Evolutionary conservation across 2,113 vertebrate genomes (phyloP).

Genomic region (Odocoileus virginianus): DNA sequence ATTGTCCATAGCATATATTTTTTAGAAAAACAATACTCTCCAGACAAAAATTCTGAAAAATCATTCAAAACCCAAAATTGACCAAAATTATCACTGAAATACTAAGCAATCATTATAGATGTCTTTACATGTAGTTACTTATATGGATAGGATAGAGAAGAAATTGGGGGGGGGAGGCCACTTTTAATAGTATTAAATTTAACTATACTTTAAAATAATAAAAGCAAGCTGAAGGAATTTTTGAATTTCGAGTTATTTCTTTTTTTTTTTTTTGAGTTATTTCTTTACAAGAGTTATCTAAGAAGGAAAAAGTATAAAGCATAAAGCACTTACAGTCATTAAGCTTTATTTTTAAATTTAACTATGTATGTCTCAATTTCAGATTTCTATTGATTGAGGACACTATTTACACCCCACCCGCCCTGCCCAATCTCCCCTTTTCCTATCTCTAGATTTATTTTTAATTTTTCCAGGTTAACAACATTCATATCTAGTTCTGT

Average conservation of each 20-base stretch:
- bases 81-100: not conserved
- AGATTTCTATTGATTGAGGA: not conserved
- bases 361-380: not conserved
- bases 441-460: not conserved
- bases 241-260: not conserved
- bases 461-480: not conserved
- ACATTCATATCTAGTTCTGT: not conserved
- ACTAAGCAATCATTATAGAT: not conserved
- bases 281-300: not conserved
- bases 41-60: not conserved
- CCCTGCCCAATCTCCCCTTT: not conserved
- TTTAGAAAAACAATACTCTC: not conserved
- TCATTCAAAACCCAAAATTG: not conserved
- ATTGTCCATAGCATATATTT: not conserved
- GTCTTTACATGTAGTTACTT: not conserved
- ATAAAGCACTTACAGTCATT: not conserved
- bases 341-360: not conserved
- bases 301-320: not conserved
- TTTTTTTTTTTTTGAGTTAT: not conserved
- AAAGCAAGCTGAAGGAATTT: not conserved
- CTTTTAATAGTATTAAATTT: not conserved
- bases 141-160: not conserved
- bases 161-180: not conserved
- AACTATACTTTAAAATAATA: conserved; percentile 17
- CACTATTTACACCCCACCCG: not conserved